Evolutionary conservation across 2,888 invertebrate genomes (phyloP), one percentile per base, ranked within the genome.

Genomic region (Helicoverpa assulta): DNA sequence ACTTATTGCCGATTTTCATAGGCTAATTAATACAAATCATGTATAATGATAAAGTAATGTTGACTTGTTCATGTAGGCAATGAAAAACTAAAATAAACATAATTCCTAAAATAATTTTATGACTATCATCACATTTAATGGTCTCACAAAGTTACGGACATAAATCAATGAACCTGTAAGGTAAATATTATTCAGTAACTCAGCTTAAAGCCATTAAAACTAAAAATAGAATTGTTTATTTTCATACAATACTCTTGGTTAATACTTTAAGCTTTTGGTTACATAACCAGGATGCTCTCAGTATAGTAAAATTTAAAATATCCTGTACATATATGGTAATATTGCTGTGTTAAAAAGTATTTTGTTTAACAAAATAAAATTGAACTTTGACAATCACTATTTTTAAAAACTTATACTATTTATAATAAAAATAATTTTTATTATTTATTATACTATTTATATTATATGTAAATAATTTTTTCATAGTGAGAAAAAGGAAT

Each of bases 151-250:
- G 66, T 55, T 29, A 50, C 57, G 43, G 54, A 40, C 47, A 58
- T 64, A 73, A 58, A 76, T 78, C 76, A 85, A 80, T 77, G 82
- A 85, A 85, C 82, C 86, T 82, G 65, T 81, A 75, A 72, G 57
- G 70, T 78, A 83, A 85, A 84, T 83, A 86, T 77, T 60, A 37
- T 64, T 55, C 54, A 53, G 43, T 50, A 10, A 21, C 43, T 60
- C 29, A 55, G 59, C 10, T 55, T 58, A 52, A 54, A 62, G 40
- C 51, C 40, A 65, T 53, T 67, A 61, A 56, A 56, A 53, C 69
- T 76, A 71, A 64, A 76, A 67, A 71, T 75, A 73, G 43, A 57
- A 68, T 21, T 59, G 33, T 66, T 63, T 70, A 53, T 67, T 59
- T 69, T 63, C 55, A 62, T 59, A 18, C 19, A 43, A 18, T 37